phyloP scores from a whole-genome alignment of 2,113 vertebrate species.

The Hydropotes inermis region DNA sequence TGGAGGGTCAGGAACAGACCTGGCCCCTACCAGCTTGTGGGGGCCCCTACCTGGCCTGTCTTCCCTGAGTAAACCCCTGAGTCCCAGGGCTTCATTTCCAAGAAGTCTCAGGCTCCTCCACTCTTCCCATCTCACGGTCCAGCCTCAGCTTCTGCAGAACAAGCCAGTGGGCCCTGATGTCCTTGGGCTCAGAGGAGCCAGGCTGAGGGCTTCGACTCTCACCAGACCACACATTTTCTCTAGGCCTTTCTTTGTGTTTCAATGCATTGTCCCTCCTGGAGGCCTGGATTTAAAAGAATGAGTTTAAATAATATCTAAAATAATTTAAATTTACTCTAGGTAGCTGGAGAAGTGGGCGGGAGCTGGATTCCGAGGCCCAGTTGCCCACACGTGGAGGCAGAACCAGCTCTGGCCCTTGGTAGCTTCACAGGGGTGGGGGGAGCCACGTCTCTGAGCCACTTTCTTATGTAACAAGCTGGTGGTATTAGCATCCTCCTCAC shows the following conservation, averaged over 20 bases:
- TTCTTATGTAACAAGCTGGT: too few relatives aligned
- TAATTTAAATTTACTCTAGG: background rate
- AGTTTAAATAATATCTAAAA: background rate
- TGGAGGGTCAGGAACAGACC: background rate
- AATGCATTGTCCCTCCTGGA: rapidly evolving
- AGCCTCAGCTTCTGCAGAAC: too few relatives aligned
- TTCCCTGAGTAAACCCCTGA: background rate
- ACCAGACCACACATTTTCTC: rapidly evolving
- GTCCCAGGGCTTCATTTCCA: background rate
- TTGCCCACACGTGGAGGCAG: rapidly evolving
- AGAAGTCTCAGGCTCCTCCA: too few relatives aligned
- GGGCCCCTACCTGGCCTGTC: too few relatives aligned
- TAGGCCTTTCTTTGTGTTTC: rapidly evolving
- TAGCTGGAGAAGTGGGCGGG: rapidly evolving
- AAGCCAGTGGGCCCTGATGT: rapidly evolving
- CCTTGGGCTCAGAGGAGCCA: background rate
- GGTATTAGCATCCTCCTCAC: rapidly evolving
- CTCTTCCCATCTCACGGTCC: rapidly evolving
- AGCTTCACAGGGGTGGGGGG: rapidly evolving
- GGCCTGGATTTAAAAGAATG: background rate
- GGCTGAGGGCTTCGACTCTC: rapidly evolving
- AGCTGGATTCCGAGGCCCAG: rapidly evolving
- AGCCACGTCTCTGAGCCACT: rapidly evolving
- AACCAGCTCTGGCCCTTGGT: rapidly evolving
- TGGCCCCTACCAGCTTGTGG: too few relatives aligned